phyloP scores from a whole-genome alignment of 2,888 invertebrate genomes.

The Thymelicus sylvestris region DNA sequence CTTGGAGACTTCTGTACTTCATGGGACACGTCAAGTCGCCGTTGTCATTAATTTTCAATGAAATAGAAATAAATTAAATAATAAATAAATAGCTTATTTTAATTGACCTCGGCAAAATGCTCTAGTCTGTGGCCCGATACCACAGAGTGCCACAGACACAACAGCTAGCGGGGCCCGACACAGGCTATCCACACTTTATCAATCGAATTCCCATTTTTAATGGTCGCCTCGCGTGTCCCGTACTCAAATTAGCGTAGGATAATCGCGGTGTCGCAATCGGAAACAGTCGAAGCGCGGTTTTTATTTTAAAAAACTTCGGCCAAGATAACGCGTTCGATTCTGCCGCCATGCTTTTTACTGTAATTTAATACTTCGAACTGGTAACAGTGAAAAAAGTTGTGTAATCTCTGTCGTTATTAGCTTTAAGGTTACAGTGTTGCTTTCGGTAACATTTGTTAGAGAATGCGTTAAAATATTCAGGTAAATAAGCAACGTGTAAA shows the following conservation, averaged over 20 bases:
- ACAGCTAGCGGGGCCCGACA: slow-evolving; percentile 29
- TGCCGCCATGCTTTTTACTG: slow-evolving; percentile 51
- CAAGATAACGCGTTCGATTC: slow-evolving; percentile 65
- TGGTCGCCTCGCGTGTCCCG: slow-evolving; percentile 68
- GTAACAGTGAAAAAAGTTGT: slow-evolving; percentile 34
- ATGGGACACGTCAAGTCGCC: no score
- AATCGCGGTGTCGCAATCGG: slow-evolving; percentile 70
- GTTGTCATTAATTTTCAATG: no score
- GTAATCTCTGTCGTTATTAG: slow-evolving; percentile 33
- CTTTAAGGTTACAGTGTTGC: slow-evolving; percentile 14
- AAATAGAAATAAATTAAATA: no score
- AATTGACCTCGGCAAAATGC: not conserved
- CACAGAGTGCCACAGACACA: slow-evolving; percentile 11
- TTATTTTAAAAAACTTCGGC: slow-evolving; percentile 51
- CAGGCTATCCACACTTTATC: slow-evolving; percentile 36
- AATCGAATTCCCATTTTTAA: slow-evolving; percentile 49
- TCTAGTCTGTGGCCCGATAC: not conserved
- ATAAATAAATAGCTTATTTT: no score
- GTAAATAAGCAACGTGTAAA: not conserved
- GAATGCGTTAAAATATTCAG: not conserved
- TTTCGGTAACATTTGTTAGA: slow-evolving; percentile 3
- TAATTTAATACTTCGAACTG: slow-evolving; percentile 37
- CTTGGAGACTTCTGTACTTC: no score
- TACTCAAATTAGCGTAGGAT: slow-evolving; percentile 65
- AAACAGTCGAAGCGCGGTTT: slow-evolving; percentile 61